Evolutionary conservation across 2,797 vertebrate species (phyloP).

Genomic region (Hydrocynus forskahlii): DNA sequence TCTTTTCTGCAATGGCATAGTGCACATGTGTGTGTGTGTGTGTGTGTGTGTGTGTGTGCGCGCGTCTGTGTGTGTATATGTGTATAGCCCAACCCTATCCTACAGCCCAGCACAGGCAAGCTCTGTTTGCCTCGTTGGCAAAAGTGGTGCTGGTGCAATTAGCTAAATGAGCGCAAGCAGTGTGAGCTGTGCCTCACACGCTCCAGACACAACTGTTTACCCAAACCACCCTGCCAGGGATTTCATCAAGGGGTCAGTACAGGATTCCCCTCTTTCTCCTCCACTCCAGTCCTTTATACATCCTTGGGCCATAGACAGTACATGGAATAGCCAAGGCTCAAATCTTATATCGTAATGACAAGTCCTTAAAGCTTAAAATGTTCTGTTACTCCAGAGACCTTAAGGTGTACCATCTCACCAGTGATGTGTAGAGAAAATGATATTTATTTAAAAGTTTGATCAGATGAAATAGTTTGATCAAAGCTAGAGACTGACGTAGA

Average conservation of each 20-base stretch:
- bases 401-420: not conserved
- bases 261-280: slow-evolving; percentile 30
- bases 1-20: not conserved
- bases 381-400: not conserved
- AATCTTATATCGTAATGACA: not conserved
- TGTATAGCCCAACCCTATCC: slow-evolving; percentile 4
- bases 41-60: slow-evolving; percentile 1
- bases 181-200: slow-evolving; percentile 54
- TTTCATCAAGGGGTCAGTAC: slow-evolving; percentile 61
- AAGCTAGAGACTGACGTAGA: not conserved
- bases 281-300: slow-evolving; percentile 17
- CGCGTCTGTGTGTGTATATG: not conserved
- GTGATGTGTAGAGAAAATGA: not conserved
- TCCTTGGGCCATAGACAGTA: slow-evolving; percentile 10
- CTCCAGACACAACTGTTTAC: slow-evolving; percentile 62
- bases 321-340: slow-evolving; percentile 14
- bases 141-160: slow-evolving; percentile 57
- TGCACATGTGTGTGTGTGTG: not conserved
- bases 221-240: slow-evolving; percentile 58
- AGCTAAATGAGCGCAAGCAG: slow-evolving; percentile 58
- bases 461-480: not conserved
- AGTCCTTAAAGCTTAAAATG: slow-evolving; percentile 9
- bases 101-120: slow-evolving; percentile 48
- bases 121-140: slow-evolving; percentile 58
- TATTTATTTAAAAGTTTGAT: not conserved